A percentile compares a stretch with the other conserved stretches of the same genome.
These are phyloP conservation scores for Gadus chalcogrammus DNA, from an alignment of 2,113 vertebrate genomes.

Conservation along the genomic window DNA sequence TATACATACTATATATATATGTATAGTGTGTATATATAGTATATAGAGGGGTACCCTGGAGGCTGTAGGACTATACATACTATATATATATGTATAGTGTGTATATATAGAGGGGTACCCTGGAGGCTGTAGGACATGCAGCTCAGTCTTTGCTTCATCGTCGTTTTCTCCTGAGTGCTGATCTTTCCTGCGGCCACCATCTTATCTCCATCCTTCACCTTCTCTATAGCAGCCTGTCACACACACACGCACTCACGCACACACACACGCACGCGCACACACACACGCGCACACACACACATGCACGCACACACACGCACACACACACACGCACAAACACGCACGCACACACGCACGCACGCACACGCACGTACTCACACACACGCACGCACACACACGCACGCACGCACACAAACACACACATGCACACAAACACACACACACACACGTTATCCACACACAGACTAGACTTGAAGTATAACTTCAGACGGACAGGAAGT, in stretches of 20 bases:
- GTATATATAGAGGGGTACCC: too few relatives aligned
- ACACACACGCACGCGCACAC: conserved; percentile 1
- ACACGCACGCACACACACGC: background rate
- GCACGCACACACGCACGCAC: background rate
- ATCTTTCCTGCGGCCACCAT: conserved; percentile 86
- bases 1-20: too few relatives aligned
- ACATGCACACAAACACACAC: background rate
- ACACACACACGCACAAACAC: background rate
- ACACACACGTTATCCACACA: too few relatives aligned
- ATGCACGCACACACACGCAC: background rate
- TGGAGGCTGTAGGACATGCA: conserved; percentile 39
- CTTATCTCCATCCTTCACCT: conserved; percentile 88
- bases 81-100: too few relatives aligned
- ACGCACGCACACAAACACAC: background rate
- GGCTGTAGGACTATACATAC: too few relatives aligned
- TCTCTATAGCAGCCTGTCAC: conserved; percentile 85
- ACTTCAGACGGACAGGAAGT: background rate
- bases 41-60: too few relatives aligned
- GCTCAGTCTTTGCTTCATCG: conserved; percentile 82
- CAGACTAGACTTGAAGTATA: too few relatives aligned
- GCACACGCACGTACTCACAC: background rate
- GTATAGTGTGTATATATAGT: too few relatives aligned
- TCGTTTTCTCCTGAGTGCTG: conserved; percentile 78
- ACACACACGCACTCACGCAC: conserved; percentile 16
- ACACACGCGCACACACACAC: background rate